phyloP scores from a whole-genome alignment of 2,113 vertebrate species.

The Sinosuthora webbiana region DNA sequence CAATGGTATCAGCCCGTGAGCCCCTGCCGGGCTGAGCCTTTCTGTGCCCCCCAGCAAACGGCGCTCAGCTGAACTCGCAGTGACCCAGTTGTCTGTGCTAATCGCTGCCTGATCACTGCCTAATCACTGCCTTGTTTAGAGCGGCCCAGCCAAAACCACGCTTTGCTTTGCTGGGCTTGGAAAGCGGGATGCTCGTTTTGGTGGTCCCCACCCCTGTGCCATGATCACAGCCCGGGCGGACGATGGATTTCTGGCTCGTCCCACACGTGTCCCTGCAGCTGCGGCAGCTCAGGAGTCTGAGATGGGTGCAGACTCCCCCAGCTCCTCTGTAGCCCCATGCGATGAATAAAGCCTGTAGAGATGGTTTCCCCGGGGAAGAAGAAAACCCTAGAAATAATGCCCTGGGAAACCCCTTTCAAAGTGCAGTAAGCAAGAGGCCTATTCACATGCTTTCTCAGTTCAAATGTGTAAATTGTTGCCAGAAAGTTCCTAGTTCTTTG shows the following conservation, averaged over 20 bases:
- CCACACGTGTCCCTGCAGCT: neutral
- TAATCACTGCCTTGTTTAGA: conserved; percentile 78
- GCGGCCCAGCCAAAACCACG: conserved; percentile 67
- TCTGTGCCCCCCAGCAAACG: conserved; percentile 59
- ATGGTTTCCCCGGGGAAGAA: neutral
- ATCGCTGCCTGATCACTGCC: conserved; percentile 73
- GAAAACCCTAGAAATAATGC: neutral
- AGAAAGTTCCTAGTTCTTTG: neutral
- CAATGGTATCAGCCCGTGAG: neutral
- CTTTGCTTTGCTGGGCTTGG: conserved; percentile 60
- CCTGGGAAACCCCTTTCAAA: neutral
- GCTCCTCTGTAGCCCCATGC: neutral
- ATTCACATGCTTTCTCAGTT: neutral
- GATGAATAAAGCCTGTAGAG: neutral
- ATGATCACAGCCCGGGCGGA: neutral
- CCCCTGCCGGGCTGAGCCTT: neutral
- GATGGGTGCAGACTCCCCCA: neutral
- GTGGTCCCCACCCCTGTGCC: neutral
- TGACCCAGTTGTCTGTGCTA: conserved; percentile 75
- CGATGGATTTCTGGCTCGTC: neutral
- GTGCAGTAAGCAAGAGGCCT: neutral
- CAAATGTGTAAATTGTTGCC: neutral
- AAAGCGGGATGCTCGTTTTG: conserved; percentile 39
- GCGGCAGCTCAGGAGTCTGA: neutral
- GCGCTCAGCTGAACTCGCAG: conserved; percentile 65